A percentile compares a stretch with the other conserved stretches of the same genome.
phyloP scores from a whole-genome alignment of 2,797 vertebrate genomes.

The Apogon hyalosoma region DNA sequence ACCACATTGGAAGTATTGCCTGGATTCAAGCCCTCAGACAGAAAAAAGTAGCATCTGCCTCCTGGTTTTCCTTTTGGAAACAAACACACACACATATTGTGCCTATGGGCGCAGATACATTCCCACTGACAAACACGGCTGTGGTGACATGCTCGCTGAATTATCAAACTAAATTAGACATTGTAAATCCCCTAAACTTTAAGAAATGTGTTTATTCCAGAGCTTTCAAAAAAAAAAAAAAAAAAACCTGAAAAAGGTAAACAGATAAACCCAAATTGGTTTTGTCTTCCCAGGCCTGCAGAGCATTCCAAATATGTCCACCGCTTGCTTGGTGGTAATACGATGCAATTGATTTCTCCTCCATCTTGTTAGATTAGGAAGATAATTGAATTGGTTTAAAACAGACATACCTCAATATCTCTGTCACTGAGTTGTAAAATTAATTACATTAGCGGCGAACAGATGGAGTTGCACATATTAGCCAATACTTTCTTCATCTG shows the following conservation, averaged over 20 bases:
- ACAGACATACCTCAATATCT: slow-evolving; percentile 65
- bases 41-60: slow-evolving; percentile 56
- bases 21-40: slow-evolving; percentile 34
- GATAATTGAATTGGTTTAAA: slow-evolving; percentile 75
- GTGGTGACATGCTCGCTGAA: slow-evolving; percentile 6
- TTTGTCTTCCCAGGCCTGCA: slow-evolving; percentile 42
- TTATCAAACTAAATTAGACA: slow-evolving; percentile 31
- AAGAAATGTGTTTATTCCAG: slow-evolving; percentile 38
- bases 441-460: slow-evolving; percentile 30
- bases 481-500: slow-evolving; percentile 4
- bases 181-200: slow-evolving; percentile 48
- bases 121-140: slow-evolving; percentile 3
- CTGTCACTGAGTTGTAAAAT: slow-evolving; percentile 59
- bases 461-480: neutral
- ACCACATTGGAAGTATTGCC: slow-evolving; percentile 18
- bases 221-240: slow-evolving; percentile 28
- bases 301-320: slow-evolving; percentile 50
- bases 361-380: slow-evolving; percentile 65
- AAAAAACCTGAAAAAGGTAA: too few species aligned
- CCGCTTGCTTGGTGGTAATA: slow-evolving; percentile 35
- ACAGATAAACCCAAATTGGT: slow-evolving; percentile 50
- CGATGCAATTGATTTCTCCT: slow-evolving; percentile 52
- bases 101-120: slow-evolving; percentile 18
- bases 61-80: slow-evolving; percentile 36
- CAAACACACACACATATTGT: slow-evolving; percentile 20